These are phyloP conservation scores for Chascanopsetta lugubris DNA, from an alignment of 2,113 vertebrate genomes.

Conservation along the genomic window DNA sequence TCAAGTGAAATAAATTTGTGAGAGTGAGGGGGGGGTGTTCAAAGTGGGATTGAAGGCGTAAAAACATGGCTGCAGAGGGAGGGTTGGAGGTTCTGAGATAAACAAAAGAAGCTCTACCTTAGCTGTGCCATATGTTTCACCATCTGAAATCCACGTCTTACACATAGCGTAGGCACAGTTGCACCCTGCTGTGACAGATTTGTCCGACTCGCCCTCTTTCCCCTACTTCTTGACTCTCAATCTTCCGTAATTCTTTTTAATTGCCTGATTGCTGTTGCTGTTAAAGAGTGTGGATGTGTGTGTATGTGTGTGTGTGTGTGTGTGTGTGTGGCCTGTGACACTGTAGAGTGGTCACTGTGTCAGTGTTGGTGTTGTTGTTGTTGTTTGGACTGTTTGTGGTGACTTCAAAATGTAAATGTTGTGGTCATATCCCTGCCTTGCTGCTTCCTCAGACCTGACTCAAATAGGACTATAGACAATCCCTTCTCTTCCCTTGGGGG, in stretches of 20 bases:
- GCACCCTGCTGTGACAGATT: constrained; percentile 17
- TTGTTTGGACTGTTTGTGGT: constrained; percentile 54
- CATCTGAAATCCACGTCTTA: constrained; percentile 28
- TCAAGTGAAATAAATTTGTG: constrained; percentile 3
- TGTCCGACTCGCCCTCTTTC: constrained; percentile 24
- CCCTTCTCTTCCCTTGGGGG: constrained; percentile 53
- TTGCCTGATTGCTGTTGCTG: constrained; percentile 60
- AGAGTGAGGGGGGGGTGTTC: constrained; percentile 3
- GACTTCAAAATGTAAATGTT: constrained; percentile 49
- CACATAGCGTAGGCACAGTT: constrained; percentile 4
- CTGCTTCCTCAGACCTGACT: constrained; percentile 52
- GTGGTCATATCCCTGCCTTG: constrained; percentile 63
- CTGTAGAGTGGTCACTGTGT: constrained; percentile 56
- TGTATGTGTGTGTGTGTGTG: constrained; percentile 32
- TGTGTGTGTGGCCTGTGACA: constrained; percentile 56
- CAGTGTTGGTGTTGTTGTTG: constrained; percentile 58
- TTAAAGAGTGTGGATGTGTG: constrained; percentile 17
- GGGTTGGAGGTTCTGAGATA: constrained; percentile 27
- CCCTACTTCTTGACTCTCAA: constrained; percentile 26
- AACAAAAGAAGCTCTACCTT: constrained; percentile 27
- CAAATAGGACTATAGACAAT: constrained; percentile 68
- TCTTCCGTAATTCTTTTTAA: constrained; percentile 32
- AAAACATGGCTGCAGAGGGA: constrained; percentile 10
- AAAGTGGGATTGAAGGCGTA: constrained; percentile 10
- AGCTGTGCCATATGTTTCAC: constrained; percentile 57